A percentile compares a stretch with the other conserved stretches of the same genome.
These are phyloP conservation scores for Pygocentrus nattereri DNA, from an alignment of 2,797 vertebrate genomes.

Conservation along the genomic window DNA sequence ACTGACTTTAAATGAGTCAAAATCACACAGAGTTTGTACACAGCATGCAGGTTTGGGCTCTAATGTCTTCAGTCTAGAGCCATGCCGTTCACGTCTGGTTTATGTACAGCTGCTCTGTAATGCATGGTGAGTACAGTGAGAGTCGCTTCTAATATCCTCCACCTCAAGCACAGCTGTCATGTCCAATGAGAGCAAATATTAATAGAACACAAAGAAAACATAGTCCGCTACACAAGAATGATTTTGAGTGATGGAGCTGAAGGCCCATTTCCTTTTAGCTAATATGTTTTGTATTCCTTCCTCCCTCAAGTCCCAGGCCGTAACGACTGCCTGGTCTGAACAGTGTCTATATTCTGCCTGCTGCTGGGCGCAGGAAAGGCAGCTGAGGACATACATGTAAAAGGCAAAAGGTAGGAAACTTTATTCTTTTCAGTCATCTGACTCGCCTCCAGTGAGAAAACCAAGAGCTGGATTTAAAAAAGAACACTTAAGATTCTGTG, in stretches of 20 bases:
- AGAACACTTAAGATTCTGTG: slow-evolving; percentile 79
- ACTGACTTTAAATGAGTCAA: slow-evolving; percentile 26
- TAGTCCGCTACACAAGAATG: slow-evolving; percentile 60
- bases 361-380: slow-evolving; percentile 67
- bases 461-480: slow-evolving; percentile 74
- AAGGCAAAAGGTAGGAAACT: slow-evolving; percentile 69
- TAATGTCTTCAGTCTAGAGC: slow-evolving; percentile 15
- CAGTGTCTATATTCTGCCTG: slow-evolving; percentile 78
- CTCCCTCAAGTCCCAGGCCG: slow-evolving; percentile 63
- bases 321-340: slow-evolving; percentile 66
- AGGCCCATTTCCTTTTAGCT: slow-evolving; percentile 51
- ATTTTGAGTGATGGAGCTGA: slow-evolving; percentile 43
- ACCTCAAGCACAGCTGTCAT: slow-evolving; percentile 65
- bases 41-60: slow-evolving; percentile 1
- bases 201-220: slow-evolving; percentile 67
- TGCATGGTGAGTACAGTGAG: slow-evolving; percentile 41
- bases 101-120: slow-evolving; percentile 56
- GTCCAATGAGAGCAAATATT: slow-evolving; percentile 66
- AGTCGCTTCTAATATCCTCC: slow-evolving; percentile 56
- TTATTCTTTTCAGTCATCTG: slow-evolving; percentile 65
- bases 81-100: slow-evolving; percentile 61
- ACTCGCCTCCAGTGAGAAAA: slow-evolving; percentile 67
- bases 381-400: slow-evolving; percentile 70
- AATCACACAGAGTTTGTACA: slow-evolving; percentile 6
- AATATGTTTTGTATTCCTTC: slow-evolving; percentile 56